Conservation (phyloP, 2,888 invertebrate genomes). For the Thysanoteuthis rhombus region DNA sequence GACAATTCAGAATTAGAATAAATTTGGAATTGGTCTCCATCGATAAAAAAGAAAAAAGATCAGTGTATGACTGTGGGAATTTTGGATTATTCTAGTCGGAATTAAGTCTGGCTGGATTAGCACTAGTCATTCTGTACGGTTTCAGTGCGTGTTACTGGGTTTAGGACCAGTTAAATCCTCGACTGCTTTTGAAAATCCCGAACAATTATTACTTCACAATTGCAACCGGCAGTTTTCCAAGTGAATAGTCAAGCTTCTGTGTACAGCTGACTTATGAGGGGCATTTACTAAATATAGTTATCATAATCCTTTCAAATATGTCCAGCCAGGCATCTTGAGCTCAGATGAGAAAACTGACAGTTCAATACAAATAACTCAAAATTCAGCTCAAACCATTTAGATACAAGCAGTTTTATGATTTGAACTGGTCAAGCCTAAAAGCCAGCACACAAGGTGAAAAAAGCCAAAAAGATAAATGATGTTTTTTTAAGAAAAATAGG, state of each 20-base stretch:
- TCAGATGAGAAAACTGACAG: not conserved
- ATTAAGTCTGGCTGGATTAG: not conserved
- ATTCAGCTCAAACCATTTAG: not conserved
- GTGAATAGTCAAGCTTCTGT: not conserved
- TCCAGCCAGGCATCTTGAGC: no score
- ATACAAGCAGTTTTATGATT: not conserved
- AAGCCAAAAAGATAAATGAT: no score
- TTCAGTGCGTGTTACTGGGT: no score
- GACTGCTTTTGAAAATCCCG: not conserved
- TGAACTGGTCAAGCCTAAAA: not conserved
- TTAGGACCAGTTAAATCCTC: not conserved
- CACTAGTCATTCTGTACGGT: not conserved
- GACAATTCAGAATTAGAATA: no score
- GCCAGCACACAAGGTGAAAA: no score
- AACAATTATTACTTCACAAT: not conserved
- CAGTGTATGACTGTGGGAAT: not conserved
- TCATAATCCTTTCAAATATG: not conserved
- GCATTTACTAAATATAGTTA: not conserved
- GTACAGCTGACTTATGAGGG: not conserved
- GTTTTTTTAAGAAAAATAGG: no score
- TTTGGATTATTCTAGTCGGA: not conserved
- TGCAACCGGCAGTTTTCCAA: not conserved
- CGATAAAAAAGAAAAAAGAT: no score
- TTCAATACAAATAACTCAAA: not conserved
- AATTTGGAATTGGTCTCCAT: no score